phyloP scores from a whole-genome alignment of 2,888 invertebrate species.

The Dascillus cervinus region DNA sequence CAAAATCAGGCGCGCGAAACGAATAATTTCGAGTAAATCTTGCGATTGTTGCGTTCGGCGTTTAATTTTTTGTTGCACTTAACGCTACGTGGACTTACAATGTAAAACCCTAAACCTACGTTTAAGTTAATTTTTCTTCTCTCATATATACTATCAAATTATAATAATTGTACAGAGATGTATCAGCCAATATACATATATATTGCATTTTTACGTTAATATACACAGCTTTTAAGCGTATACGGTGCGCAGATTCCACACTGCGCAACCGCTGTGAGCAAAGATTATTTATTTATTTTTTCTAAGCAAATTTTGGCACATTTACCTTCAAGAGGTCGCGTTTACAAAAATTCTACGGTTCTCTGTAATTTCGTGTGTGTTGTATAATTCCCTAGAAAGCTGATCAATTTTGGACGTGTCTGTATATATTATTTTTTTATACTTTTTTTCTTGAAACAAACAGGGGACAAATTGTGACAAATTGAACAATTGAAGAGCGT shows the following conservation, averaged over 20 bases:
- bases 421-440: too few relatives aligned
- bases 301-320: conserved; percentile 42
- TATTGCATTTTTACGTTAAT: conserved; percentile 41
- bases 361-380: too few relatives aligned
- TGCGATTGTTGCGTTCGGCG: conserved; percentile 25
- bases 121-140: conserved; percentile 26
- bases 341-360: too few relatives aligned
- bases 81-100: conserved; percentile 26
- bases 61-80: conserved; percentile 22
- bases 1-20: conserved; percentile 8
- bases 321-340: conserved; percentile 20
- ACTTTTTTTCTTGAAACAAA: too few relatives aligned
- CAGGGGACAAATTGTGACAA: too few relatives aligned
- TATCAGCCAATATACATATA: conserved; percentile 42
- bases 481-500: too few relatives aligned
- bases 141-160: conserved; percentile 43
- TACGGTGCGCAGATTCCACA: conserved; percentile 26
- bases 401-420: too few relatives aligned
- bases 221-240: conserved; percentile 46
- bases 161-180: conserved; percentile 44
- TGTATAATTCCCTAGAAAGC: too few relatives aligned
- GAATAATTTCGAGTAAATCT: too few relatives aligned
- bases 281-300: conserved; percentile 28
- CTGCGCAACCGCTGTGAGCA: conserved; percentile 37
- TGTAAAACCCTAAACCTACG: conserved; percentile 29